Evolutionary conservation across 2,888 invertebrate genomes (phyloP), one percentile per base, ranked within the genome.

Genomic region (Drosophila neonasuta): DNA sequence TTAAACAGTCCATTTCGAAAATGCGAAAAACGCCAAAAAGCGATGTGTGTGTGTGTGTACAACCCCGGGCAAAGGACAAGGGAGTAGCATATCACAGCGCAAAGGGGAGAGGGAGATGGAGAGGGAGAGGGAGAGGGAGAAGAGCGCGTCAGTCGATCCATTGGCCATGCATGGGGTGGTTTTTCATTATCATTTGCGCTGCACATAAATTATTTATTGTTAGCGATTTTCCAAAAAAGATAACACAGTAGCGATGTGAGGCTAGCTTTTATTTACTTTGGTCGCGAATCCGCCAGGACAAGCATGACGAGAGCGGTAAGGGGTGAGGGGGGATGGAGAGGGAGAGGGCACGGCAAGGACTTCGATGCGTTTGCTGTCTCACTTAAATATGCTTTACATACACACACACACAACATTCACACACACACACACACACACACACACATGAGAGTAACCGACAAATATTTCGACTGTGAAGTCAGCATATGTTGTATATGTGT

Each of bases 141-240:
- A 42, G 68, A 45, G 61, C 59, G 71, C 79, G 67, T 61, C 63
- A 57, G 74, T 52, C 71, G 74, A 83, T 48, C 82, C 83, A 83
- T 83, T 86, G 80, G 83, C 80, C 78, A 77, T 86, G 74, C 74
- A 65, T 67, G 69, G 86, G 80, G 86, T 86, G 79, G 86, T 78
- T 81, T 86, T 84, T 81, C 86, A 86, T 81, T 81, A 81, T 81
- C 86, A 86, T 86, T 81, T 83, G 81, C 74, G 69, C 85, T 67
- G 81, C 86, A 84, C 85, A 82, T 82, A 86, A 87, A 87, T 84
- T 86, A 84, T 87, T 86, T 84, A 87, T 84, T 84, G 80, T 85
- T 87, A 82, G 81, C 80, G 84, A 84, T 84, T 87, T 84, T 77
- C 86, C 80, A 83, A 87, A 86, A 84, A 86, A 87, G 87, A 84